These are phyloP conservation scores for Valencia hispanica DNA, from an alignment of 2,797 vertebrate genomes.

Conservation along the genomic window DNA sequence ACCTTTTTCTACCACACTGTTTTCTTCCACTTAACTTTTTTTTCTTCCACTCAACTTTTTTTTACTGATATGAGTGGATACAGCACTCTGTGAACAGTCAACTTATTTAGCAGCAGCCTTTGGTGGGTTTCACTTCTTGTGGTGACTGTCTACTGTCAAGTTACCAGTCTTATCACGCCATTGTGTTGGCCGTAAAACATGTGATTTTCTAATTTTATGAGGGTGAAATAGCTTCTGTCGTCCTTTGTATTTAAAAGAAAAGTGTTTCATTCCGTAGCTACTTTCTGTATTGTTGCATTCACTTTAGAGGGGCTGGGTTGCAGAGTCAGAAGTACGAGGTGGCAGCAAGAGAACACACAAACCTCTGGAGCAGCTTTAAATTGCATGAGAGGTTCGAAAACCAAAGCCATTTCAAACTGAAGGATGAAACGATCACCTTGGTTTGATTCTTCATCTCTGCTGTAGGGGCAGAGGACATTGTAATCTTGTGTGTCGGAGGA, in stretches of 20 bases:
- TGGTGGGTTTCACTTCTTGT: background rate
- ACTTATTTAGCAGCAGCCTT: background rate
- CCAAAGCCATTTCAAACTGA: background rate
- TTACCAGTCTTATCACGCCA: background rate
- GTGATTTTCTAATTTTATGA: background rate
- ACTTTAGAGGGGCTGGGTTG: background rate
- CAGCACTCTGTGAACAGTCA: background rate
- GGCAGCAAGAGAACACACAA: background rate
- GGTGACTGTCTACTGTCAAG: background rate
- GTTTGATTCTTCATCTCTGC: constrained; percentile 17
- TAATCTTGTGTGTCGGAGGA: constrained; percentile 13
- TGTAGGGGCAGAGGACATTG: constrained; percentile 5
- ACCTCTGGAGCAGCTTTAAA: background rate
- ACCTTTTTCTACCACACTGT: background rate
- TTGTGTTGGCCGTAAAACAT: background rate
- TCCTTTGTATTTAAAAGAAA: background rate
- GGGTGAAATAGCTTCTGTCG: background rate
- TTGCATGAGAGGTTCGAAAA: background rate
- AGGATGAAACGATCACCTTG: background rate
- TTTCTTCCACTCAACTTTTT: background rate
- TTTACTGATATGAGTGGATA: background rate
- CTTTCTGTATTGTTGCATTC: background rate
- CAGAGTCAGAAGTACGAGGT: background rate
- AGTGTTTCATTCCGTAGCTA: background rate
- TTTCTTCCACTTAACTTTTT: background rate